Base-by-base conservation (phyloP, 2,113 vertebrate genomes). In the Erpornis zantholeuca region DNA sequence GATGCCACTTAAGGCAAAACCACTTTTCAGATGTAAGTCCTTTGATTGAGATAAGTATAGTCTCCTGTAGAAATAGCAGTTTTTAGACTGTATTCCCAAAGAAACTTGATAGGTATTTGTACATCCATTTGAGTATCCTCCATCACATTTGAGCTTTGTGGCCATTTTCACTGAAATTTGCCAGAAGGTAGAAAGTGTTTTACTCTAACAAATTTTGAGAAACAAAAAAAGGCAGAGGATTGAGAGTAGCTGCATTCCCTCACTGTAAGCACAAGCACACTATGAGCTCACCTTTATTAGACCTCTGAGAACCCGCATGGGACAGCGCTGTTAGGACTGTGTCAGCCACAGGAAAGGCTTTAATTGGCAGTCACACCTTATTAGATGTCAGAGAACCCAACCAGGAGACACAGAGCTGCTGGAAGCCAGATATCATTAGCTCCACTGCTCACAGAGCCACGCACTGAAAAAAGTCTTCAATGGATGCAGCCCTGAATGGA, bases 351-450 rank as follows among this genome's bases (percentile, higher is more conserved):
- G 94, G 96, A 95, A 68, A 71, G 64, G 29, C 94, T 94, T 95
- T 96, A 97, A 97, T 97, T 96, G 96, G 92, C 94, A 95, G 90
- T 86, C 91, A 93, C 94, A 83, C 94, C 90, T 96, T 93, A 82
- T 94, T 92, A 96, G 91, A 95, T 2, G 47, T 81, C 92, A 86
- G 88, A 94, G 96, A 93, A 75, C 91, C 94, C 95, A 95, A 90
- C 71, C 82, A 92, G 79, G 72, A 95, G 90, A 66, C 64, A 36
- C 76, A 38, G 92, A 95, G 76, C 96, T 94, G 95, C 92, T 93
- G 94, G 96, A 78, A 96, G 83, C 86, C 95, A 66, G 92, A 19
- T 95, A 92, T 95, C 96, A 92, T 97, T 97, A 96, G 88, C 57
- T 94, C 80, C 4, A 12, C 54, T 73, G 64, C 92, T 94, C 94